These are phyloP conservation scores for Cataglyphis hispanica DNA, from an alignment of 1,140 invertebrate species.

Conservation along the genomic window DNA sequence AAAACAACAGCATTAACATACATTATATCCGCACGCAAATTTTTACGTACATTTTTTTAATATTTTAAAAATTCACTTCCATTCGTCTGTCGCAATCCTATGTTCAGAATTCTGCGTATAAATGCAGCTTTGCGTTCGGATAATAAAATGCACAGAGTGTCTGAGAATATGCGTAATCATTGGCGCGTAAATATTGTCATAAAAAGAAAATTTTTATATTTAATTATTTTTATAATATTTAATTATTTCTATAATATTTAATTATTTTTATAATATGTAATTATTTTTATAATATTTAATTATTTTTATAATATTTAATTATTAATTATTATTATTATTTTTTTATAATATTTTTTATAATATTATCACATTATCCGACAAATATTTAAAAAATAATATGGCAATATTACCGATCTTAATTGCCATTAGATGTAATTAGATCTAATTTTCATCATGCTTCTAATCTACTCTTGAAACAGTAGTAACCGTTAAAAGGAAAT, in stretches of 20 bases:
- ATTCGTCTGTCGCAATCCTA: background rate
- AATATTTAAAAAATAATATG: background rate
- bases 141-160: background rate
- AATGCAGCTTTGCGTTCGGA: background rate
- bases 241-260: no score
- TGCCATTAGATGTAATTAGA: background rate
- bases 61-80: background rate
- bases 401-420: background rate
- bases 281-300: background rate
- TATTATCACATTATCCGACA: background rate
- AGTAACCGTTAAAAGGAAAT: background rate
- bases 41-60: constrained; percentile 25
- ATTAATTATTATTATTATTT: no score
- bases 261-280: no score
- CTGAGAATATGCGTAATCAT: background rate
- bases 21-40: background rate
- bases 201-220: no score
- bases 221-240: no score
- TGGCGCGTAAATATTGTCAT: background rate
- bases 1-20: constrained; percentile 15
- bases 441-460: background rate
- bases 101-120: background rate
- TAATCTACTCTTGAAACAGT: background rate
- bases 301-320: no score
- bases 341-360: no score